phyloP scores from a whole-genome alignment of 2,113 vertebrate species.

The Polyodon spathula region DNA sequence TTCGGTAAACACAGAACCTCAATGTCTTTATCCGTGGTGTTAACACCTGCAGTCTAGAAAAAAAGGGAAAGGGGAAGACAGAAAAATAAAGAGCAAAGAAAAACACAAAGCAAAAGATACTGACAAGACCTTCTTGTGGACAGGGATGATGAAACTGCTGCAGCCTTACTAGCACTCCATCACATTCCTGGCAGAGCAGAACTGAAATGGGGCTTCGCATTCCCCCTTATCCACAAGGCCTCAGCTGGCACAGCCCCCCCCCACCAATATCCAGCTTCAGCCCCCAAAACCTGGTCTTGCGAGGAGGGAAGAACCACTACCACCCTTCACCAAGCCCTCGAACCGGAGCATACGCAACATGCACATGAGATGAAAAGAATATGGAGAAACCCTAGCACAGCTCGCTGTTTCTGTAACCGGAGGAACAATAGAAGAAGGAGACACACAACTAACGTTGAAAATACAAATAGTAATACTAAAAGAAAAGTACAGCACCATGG shows the following conservation, averaged over 20 bases:
- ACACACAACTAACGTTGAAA: too few relatives aligned
- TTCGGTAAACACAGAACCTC: slow-evolving; percentile 98
- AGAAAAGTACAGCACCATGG: too few relatives aligned
- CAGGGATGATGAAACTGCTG: too few relatives aligned
- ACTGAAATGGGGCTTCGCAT: background rate
- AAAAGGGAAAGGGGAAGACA: slow-evolving; percentile 38
- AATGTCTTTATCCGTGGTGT: slow-evolving; percentile 99
- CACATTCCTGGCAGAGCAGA: too few relatives aligned
- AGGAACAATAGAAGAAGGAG: too few relatives aligned
- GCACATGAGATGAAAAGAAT: background rate
- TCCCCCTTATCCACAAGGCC: slow-evolving; percentile 60
- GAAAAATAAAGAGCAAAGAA: slow-evolving; percentile 21
- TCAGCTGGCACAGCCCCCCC: too few relatives aligned
- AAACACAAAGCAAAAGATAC: too few relatives aligned
- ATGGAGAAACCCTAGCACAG: background rate
- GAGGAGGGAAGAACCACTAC: slow-evolving; percentile 39
- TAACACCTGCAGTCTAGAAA: slow-evolving; percentile 98
- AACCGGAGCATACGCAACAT: slow-evolving; percentile 14
- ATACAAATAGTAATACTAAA: too few relatives aligned
- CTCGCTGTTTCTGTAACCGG: background rate
- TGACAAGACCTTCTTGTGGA: too few relatives aligned
- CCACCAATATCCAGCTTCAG: slow-evolving; percentile 31
- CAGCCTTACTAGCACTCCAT: too few relatives aligned
- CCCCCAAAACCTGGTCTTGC: slow-evolving; percentile 56
- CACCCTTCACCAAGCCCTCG: slow-evolving; percentile 57